These are phyloP conservation scores for Erethizon dorsatum DNA, from an alignment of 2,797 vertebrate species.

Conservation along the genomic window DNA sequence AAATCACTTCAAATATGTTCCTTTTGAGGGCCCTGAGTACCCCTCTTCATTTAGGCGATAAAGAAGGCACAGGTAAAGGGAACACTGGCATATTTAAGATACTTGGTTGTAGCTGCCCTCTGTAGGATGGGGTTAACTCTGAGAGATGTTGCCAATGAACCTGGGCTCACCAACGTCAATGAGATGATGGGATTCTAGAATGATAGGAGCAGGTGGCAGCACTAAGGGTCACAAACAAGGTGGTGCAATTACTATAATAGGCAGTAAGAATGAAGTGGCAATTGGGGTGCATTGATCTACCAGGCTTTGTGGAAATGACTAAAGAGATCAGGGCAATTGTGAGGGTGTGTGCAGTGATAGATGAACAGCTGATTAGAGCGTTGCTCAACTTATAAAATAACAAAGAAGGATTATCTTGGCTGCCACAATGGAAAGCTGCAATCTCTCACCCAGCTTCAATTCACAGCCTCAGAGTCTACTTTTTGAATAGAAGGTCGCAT, in stretches of 20 bases:
- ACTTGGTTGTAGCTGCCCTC: background rate
- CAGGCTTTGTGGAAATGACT: constrained; percentile 5
- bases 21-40: background rate
- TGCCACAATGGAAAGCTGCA: background rate
- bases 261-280: background rate
- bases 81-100: background rate
- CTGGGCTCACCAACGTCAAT: background rate
- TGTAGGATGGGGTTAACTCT: background rate
- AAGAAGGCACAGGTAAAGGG: background rate
- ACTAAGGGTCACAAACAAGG: background rate
- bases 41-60: background rate
- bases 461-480: background rate
- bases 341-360: background rate
- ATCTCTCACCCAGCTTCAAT: background rate
- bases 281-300: background rate
- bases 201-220: background rate
- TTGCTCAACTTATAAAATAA: background rate
- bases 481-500: background rate
- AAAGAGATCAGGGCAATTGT: background rate
- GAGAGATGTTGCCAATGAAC: background rate
- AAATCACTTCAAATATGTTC: background rate
- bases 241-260: background rate
- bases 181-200: background rate
- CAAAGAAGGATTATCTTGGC: background rate
- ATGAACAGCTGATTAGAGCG: background rate